phyloP scores from a whole-genome alignment of 2,888 invertebrate species.

The Heliothis peltigera region DNA sequence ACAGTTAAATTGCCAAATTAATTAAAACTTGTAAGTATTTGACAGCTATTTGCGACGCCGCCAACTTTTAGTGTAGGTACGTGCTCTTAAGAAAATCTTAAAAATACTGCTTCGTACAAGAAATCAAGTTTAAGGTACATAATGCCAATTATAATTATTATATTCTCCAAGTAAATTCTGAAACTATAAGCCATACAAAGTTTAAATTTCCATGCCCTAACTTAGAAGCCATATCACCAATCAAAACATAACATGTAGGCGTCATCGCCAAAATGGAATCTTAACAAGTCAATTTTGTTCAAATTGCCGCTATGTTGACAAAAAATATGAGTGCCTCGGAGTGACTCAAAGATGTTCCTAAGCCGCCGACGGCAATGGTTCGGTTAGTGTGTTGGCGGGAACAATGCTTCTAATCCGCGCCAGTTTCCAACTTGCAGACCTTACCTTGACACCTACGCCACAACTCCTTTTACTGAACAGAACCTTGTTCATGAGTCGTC shows the following conservation, averaged over 20 bases:
- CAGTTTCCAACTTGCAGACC: conserved; percentile 84
- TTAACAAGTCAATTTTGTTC: conserved; percentile 64
- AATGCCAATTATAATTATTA: too few species aligned
- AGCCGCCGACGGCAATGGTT: conserved; percentile 71
- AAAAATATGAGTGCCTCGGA: conserved; percentile 63
- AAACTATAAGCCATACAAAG: too few species aligned
- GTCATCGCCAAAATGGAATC: conserved; percentile 67
- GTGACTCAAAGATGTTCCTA: conserved; percentile 71
- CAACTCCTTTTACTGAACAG: conserved; percentile 81
- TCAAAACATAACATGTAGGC: conserved; percentile 64
- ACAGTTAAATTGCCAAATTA: too few species aligned
- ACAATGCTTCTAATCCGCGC: conserved; percentile 82
- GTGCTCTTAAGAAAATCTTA: too few species aligned
- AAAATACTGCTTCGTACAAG: too few species aligned
- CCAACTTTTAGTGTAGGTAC: too few species aligned
- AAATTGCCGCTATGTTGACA: conserved; percentile 64
- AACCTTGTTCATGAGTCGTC: conserved; percentile 74
- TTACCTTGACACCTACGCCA: conserved; percentile 89
- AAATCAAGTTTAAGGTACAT: too few species aligned
- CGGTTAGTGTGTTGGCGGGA: conserved; percentile 84
- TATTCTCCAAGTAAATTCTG: too few species aligned
- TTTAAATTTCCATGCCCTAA: neutral
- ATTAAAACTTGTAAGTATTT: too few species aligned
- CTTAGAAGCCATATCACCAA: conserved; percentile 14
- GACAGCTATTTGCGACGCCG: too few species aligned